Evolutionary conservation across 2,113 vertebrate genomes (phyloP).

Genomic region (Typhlomys cinereus): DNA sequence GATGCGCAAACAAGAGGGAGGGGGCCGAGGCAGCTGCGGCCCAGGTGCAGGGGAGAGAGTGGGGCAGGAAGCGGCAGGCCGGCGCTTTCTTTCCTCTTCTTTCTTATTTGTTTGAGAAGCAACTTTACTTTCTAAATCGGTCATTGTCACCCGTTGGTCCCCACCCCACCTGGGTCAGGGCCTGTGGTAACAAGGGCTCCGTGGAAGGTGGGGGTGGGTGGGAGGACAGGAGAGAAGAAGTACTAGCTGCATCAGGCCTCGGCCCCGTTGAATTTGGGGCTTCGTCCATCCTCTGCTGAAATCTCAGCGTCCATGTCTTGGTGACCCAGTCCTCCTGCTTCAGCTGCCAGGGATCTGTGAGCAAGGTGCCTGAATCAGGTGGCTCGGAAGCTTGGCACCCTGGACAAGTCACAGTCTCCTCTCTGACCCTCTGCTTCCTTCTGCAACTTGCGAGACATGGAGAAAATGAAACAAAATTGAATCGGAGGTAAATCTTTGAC

Average conservation of each 20-base stretch:
- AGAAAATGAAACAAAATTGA: not conserved
- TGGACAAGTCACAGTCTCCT: not conserved
- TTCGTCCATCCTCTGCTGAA: not conserved
- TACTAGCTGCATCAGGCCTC: not conserved
- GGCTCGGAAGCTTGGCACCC: constrained; percentile 7
- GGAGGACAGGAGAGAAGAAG: constrained; percentile 11
- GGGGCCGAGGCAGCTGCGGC: constrained; percentile 75
- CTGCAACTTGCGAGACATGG: constrained; percentile 5
- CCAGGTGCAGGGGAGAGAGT: constrained; percentile 80
- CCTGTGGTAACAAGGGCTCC: constrained; percentile 48
- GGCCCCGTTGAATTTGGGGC: not conserved
- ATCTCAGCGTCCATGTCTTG: not conserved
- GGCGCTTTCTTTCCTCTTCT: constrained; percentile 78
- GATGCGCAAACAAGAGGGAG: constrained; percentile 71
- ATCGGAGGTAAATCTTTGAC: not conserved
- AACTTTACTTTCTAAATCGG: constrained; percentile 83
- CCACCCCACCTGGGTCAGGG: constrained; percentile 78
- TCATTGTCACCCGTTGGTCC: constrained; percentile 77
- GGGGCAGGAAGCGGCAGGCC: constrained; percentile 80
- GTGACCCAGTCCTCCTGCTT: too few species aligned
- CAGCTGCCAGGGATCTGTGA: not conserved
- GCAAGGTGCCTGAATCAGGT: not conserved
- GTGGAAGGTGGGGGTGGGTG: constrained; percentile 72
- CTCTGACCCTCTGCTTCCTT: constrained; percentile 20
- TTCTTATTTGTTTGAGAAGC: constrained; percentile 83